phyloP scores from a whole-genome alignment of 2,113 vertebrate genomes.

The Amblyornis subalaris region DNA sequence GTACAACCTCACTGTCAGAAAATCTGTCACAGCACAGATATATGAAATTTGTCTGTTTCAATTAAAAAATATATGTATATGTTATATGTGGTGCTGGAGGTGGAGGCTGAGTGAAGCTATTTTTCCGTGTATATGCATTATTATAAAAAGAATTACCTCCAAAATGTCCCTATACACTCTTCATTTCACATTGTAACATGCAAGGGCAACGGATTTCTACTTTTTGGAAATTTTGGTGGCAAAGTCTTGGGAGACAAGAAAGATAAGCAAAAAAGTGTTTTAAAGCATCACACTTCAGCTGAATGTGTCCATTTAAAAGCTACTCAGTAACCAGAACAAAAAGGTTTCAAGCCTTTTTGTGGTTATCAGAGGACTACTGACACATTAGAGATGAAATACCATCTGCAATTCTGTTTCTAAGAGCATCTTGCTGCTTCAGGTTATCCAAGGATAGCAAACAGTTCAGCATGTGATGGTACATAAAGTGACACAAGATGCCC shows the following conservation, averaged over 20 bases:
- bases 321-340: background rate
- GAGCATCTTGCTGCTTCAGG: background rate
- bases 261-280: background rate
- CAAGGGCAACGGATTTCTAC: background rate
- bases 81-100: fast-evolving
- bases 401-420: background rate
- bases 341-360: background rate
- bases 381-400: background rate
- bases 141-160: background rate
- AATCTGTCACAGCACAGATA: background rate
- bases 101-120: background rate
- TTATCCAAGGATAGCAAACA: constrained; percentile 26
- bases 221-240: background rate
- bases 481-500: background rate
- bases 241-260: fast-evolving
- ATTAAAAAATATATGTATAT: background rate
- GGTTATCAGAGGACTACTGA: background rate
- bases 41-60: background rate
- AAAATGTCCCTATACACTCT: background rate
- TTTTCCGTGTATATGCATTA: background rate
- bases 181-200: background rate
- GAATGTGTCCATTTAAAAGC: background rate
- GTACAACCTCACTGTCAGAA: background rate
- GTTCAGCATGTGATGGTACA: background rate
- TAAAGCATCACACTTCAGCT: background rate